A percentile compares a stretch with the other conserved stretches of the same genome.
Evolutionary conservation across 1,140 invertebrate genomes (phyloP).

Genomic region (Lucilia sericata): DNA sequence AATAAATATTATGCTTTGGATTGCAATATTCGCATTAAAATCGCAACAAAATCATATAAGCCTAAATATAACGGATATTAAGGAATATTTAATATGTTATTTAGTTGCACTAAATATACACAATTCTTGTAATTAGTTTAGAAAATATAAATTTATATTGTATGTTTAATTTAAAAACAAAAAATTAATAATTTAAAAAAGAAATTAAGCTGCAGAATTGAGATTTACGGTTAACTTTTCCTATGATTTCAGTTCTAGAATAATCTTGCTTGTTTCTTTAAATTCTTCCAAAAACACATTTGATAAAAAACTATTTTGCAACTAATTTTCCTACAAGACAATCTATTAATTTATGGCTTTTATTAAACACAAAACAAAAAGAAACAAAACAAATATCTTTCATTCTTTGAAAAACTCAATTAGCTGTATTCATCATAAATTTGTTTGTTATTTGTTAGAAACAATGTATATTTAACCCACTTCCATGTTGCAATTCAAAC

Average conservation of each 20-base stretch:
- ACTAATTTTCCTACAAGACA: too few relatives aligned
- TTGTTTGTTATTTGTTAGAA: constrained; percentile 10
- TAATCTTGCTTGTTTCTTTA: too few relatives aligned
- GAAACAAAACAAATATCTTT: background rate
- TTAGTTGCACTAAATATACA: background rate
- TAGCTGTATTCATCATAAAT: constrained; percentile 11
- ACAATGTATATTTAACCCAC: constrained; percentile 11
- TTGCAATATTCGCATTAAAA: background rate
- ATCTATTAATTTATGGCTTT: too few relatives aligned
- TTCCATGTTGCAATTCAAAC: background rate
- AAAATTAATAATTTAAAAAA: too few relatives aligned
- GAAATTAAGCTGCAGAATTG: too few relatives aligned
- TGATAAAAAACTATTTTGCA: background rate
- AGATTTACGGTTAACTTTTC: too few relatives aligned
- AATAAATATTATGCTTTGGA: background rate
- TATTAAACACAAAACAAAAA: too few relatives aligned
- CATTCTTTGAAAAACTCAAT: constrained; percentile 5
- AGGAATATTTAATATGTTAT: background rate
- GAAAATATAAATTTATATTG: background rate
- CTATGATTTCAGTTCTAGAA: too few relatives aligned
- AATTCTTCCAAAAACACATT: background rate
- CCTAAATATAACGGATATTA: background rate
- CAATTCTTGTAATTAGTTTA: background rate
- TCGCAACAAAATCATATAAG: background rate
- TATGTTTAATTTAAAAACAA: too few relatives aligned